Evolutionary conservation across 2,797 vertebrate species (phyloP), one percentile per base, ranked within the genome.

Genomic region (Mormyrops attenuatus): DNA sequence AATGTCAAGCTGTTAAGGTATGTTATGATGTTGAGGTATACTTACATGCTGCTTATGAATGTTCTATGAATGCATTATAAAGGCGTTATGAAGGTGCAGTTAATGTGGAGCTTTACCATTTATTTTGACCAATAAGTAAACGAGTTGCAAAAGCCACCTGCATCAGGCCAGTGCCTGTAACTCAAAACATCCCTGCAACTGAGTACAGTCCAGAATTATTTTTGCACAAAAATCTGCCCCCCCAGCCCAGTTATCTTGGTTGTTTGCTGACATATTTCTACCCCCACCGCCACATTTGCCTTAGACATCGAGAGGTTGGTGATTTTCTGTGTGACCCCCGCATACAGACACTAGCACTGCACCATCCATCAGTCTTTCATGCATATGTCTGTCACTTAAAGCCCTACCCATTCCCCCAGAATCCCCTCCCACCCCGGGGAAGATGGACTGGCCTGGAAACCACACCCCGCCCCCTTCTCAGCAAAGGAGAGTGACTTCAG

Each of bases 311-410:
- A 89, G 85, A 90, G 30, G 80, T 87, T 49, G 53, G 53, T 38
- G 82, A 86, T 57, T 30, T 53, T 55, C 90, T 86, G 30, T 47
- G 26, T 55, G 53, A 15, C 55, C 82, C 66, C 66, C 22, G 34
- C 88, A 49, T 30, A 47, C 20, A 87, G 22, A 73, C 44, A 41
- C 34, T 52, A 55, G 50, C 50, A 22, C 60, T 63, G 52, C 55
- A 44, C 69, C 85, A 90, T 90, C 88, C 88, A 90, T 90, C 90
- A 90, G 55, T 26, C 30, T 80, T n/a, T 41, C 41, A 7, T 26
- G 49, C 47, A 57, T 50, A 85, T 87, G 85, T 20, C 52, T 34
- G 50, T 13, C 34, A 60, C 57, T 87, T 63, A 60, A 86, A 69
- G 77, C 49, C 1, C 15, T 15, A 17, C n/a, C 50, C 84, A 17